These are phyloP conservation scores for Lates japonicus DNA, from an alignment of 2,797 vertebrate genomes.

Conservation along the genomic window DNA sequence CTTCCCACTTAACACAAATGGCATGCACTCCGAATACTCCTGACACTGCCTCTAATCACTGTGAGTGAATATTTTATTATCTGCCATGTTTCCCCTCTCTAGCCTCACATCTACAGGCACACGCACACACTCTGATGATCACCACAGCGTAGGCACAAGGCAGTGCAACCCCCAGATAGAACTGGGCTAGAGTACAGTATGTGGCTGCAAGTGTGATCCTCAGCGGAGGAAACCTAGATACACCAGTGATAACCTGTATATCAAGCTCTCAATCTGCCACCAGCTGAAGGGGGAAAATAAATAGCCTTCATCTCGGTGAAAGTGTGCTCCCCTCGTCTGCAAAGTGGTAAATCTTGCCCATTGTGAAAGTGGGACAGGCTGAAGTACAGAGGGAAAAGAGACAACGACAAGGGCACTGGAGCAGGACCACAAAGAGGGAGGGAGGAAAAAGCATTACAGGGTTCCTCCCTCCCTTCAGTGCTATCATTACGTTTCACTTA, in stretches of 20 bases:
- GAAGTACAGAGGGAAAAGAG: conserved; percentile 45
- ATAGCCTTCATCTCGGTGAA: conserved; percentile 74
- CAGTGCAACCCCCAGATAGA: conserved; percentile 60
- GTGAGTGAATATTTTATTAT: conserved; percentile 48
- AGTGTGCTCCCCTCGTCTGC: conserved; percentile 61
- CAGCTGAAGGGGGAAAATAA: conserved; percentile 74
- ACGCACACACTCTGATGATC: conserved; percentile 22
- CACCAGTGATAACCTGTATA: conserved; percentile 81
- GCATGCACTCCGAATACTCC: conserved; percentile 5
- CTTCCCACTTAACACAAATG: conserved; percentile 41
- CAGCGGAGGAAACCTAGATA: conserved; percentile 84
- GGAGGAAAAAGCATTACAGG: neutral
- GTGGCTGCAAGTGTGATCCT: conserved; percentile 70
- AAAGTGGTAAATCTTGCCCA: conserved; percentile 73
- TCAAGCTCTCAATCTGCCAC: conserved; percentile 84
- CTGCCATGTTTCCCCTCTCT: conserved; percentile 25
- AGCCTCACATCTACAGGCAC: conserved; percentile 11
- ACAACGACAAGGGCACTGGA: conserved; percentile 73
- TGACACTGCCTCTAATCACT: conserved; percentile 17
- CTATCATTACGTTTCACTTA: conserved; percentile 53
- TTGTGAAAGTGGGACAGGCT: conserved; percentile 77
- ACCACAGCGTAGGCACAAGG: conserved; percentile 32
- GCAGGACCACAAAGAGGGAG: conserved; percentile 41
- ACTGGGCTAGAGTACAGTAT: conserved; percentile 75
- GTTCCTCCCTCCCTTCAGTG: conserved; percentile 4